Evolutionary conservation across 2,888 invertebrate species (phyloP).

Genomic region (Hyles lineata): DNA sequence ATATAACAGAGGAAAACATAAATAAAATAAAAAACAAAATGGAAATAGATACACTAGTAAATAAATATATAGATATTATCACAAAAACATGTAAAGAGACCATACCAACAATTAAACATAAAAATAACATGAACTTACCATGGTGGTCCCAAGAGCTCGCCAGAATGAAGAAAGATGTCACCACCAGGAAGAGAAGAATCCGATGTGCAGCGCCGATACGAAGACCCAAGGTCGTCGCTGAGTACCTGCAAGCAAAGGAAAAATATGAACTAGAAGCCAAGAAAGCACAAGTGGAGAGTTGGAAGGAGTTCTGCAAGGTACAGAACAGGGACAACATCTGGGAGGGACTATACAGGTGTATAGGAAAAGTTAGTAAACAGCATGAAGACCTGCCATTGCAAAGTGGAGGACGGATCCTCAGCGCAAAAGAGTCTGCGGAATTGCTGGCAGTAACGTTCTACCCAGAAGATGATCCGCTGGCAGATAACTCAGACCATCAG

Average conservation of each 20-base stretch:
- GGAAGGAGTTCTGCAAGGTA: constrained; percentile 36
- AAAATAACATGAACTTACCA: not conserved
- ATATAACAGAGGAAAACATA: constrained; percentile 25
- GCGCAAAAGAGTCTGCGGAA: not conserved
- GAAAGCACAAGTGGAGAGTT: constrained; percentile 22
- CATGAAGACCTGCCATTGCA: constrained; percentile 28
- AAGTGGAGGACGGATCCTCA: no score
- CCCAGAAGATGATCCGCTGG: no score
- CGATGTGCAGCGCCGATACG: no score
- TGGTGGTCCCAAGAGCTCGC: not conserved
- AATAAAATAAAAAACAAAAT: constrained; percentile 23
- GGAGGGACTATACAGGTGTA: constrained; percentile 32
- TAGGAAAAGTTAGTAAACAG: not conserved
- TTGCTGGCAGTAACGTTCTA: not conserved
- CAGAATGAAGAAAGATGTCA: no score
- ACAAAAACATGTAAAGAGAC: constrained; percentile 5
- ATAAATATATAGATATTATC: constrained; percentile 8
- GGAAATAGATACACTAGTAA: constrained; percentile 15
- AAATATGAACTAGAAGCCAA: not conserved
- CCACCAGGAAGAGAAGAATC: no score
- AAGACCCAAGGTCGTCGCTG: no score
- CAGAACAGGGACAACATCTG: constrained; percentile 36
- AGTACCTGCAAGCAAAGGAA: not conserved
- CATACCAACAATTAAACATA: constrained; percentile 30
- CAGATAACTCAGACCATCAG: no score